phyloP scores from a whole-genome alignment of 2,113 vertebrate species.

The Sceloporus tristichus region DNA sequence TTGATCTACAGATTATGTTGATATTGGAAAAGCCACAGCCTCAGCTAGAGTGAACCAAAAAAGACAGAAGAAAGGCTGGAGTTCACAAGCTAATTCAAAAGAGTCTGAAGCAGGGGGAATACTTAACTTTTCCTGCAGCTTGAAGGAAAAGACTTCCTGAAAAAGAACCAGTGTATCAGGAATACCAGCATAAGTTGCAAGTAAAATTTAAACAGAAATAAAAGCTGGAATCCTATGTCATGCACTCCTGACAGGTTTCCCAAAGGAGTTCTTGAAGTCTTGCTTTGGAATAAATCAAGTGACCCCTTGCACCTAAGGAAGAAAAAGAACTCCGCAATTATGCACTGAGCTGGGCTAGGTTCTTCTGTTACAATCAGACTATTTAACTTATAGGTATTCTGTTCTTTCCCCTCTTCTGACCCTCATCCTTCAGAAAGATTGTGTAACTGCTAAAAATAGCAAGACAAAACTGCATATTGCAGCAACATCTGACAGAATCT shows the following conservation, averaged over 20 bases:
- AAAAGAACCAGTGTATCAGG: accelerated
- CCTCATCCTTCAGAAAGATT: background rate
- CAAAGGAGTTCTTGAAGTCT: background rate
- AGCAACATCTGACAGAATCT: conserved; percentile 43
- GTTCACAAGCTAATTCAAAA: background rate
- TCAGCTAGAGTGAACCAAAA: background rate
- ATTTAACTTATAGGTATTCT: background rate
- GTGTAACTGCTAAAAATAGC: background rate
- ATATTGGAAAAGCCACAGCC: background rate
- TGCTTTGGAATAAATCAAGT: background rate
- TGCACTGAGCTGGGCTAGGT: background rate
- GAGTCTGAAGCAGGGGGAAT: background rate
- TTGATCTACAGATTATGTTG: background rate
- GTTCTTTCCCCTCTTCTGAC: accelerated
- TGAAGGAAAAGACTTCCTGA: background rate
- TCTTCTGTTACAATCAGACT: background rate
- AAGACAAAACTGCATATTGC: background rate
- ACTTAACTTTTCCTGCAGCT: background rate
- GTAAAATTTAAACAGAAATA: background rate
- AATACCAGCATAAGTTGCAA: background rate
- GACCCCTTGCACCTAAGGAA: background rate
- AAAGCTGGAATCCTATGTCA: conserved; percentile 6
- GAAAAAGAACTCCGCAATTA: conserved; percentile 6
- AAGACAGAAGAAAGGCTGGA: background rate
- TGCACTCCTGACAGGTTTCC: background rate